Evolutionary conservation across 2,113 vertebrate genomes (phyloP).

Genomic region (Chaenogobius annularis): DNA sequence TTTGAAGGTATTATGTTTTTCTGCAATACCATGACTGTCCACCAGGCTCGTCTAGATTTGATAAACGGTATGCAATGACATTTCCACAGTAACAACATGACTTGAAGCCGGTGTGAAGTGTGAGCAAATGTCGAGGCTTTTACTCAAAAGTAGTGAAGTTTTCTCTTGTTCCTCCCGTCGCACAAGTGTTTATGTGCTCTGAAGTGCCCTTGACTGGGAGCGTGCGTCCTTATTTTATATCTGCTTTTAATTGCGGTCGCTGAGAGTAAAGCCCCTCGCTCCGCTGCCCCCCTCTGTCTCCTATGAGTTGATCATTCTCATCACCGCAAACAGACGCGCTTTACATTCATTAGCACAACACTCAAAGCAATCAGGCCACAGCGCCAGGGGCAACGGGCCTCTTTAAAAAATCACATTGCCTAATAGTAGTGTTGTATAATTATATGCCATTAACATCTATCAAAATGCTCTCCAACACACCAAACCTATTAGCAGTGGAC

Average conservation of each 20-base stretch:
- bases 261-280: constrained; percentile 29
- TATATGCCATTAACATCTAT: constrained; percentile 80
- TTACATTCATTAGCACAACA: constrained; percentile 79
- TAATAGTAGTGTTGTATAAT: constrained; percentile 78
- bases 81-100: not conserved
- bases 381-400: constrained; percentile 71
- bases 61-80: not conserved
- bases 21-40: not conserved
- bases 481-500: constrained; percentile 60
- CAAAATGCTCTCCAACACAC: constrained; percentile 71
- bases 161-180: not conserved
- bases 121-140: not conserved
- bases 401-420: constrained; percentile 75
- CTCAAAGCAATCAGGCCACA: constrained; percentile 77
- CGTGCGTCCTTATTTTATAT: constrained; percentile 28
- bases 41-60: not conserved
- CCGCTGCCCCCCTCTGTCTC: constrained; percentile 31
- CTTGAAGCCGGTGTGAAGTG: not conserved
- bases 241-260: constrained; percentile 52
- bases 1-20: too few species aligned
- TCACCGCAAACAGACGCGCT: constrained; percentile 74
- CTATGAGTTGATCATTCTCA: constrained; percentile 68
- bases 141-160: not conserved
- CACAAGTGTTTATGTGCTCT: constrained; percentile 14
- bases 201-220: constrained; percentile 32